Conservation (phyloP, 1,140 invertebrate species). For the Drosophila yakuba region DNA sequence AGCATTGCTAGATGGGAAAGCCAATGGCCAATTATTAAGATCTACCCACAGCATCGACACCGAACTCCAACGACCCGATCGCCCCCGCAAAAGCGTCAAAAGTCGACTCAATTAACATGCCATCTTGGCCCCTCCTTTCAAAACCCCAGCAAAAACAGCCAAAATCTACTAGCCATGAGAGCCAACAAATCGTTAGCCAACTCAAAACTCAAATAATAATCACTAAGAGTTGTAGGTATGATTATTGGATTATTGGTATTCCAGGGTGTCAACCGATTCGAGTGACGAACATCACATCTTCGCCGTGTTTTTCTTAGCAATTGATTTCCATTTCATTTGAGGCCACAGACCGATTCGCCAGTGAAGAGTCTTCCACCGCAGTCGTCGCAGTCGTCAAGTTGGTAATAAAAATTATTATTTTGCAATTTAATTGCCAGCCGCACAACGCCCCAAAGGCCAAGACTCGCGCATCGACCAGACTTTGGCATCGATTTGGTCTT, state of each 20-base stretch:
- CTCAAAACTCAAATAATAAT: background rate
- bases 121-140: constrained; percentile 5
- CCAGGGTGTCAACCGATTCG: constrained; percentile 21
- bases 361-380: constrained; percentile 36
- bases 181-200: background rate
- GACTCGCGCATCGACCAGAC: constrained; percentile 39
- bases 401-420: constrained; percentile 80
- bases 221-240: too few species aligned
- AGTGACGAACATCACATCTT: background rate
- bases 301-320: constrained; percentile 27
- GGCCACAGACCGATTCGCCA: constrained; percentile 41
- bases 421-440: constrained; percentile 73
- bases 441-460: constrained; percentile 67
- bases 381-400: constrained; percentile 47
- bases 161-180: background rate
- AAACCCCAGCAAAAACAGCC: constrained; percentile 11
- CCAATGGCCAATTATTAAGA: constrained; percentile 74
- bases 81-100: constrained; percentile 52
- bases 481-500: constrained; percentile 79
- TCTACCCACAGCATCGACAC: constrained; percentile 60
- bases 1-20: constrained; percentile 49
- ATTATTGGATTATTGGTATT: too few species aligned
- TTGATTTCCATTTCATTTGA: constrained; percentile 79
- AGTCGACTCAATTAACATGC: constrained; percentile 57
- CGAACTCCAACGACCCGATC: constrained; percentile 22